Evolutionary conservation across 92 coral and sea anemone species (phyloP).

Genomic region (Meandrina meandrites): DNA sequence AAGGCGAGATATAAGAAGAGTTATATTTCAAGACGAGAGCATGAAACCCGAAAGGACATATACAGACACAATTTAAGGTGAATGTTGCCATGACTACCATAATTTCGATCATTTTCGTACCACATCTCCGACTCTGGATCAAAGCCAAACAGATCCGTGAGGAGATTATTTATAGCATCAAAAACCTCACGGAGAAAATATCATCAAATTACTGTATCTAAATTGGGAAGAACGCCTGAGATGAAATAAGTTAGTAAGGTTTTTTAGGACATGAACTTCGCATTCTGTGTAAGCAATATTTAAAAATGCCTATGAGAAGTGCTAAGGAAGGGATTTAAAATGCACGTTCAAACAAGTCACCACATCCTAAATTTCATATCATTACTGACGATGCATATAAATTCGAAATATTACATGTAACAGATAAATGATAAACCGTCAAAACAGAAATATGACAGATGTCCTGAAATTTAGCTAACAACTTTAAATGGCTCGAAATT

Average conservation of each 20-base stretch:
- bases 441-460: not conserved
- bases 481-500: not conserved
- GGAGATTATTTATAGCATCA: not conserved
- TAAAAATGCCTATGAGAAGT: not conserved
- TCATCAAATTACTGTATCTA: no score
- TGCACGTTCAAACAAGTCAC: not conserved
- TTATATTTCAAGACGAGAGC: slow-evolving; percentile 76
- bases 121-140: not conserved
- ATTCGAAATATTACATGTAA: no score
- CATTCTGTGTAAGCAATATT: not conserved
- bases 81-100: slow-evolving; percentile 6
- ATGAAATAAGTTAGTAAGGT: no score
- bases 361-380: not conserved
- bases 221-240: not conserved
- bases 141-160: not conserved
- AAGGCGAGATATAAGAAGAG: slow-evolving; percentile 66
- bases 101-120: not conserved
- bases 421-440: not conserved
- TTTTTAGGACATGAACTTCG: not conserved
- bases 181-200: no score
- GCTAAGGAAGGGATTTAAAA: not conserved
- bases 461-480: not conserved
- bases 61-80: slow-evolving; percentile 96
- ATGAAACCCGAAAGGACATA: slow-evolving; percentile 87
- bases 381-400: not conserved